Evolutionary conservation across 2,888 invertebrate genomes (phyloP).

Genomic region (Drosophila falleni): DNA sequence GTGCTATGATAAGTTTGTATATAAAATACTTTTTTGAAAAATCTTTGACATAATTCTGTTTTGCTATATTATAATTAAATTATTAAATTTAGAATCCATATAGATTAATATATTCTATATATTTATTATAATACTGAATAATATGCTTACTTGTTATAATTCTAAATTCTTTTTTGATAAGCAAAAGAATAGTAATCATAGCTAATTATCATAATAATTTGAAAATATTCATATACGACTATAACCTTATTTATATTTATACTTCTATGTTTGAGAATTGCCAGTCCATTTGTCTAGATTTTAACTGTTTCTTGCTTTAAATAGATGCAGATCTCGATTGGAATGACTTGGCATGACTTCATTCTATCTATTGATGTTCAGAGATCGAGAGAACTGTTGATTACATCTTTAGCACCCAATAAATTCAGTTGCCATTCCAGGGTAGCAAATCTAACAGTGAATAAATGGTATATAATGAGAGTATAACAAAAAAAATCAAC

Average conservation of each 20-base stretch:
- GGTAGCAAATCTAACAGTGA: conserved; percentile 55
- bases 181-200: conserved; percentile 5
- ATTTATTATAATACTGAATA: background rate
- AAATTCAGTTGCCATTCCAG: conserved; percentile 47
- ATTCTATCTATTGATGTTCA: conserved; percentile 26
- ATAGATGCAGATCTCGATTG: conserved; percentile 22
- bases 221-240: conserved; percentile 1
- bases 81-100: background rate
- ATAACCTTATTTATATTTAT: conserved; percentile 12
- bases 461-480: conserved; percentile 47
- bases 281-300: conserved; percentile 18
- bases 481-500: conserved; percentile 22
- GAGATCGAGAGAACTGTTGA: conserved; percentile 36
- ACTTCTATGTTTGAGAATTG: conserved; percentile 8
- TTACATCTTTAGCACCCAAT: conserved; percentile 56
- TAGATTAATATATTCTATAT: background rate
- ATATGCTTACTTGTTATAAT: background rate
- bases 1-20: no score
- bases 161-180: background rate
- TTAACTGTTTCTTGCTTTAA: conserved; percentile 19
- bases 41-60: no score
- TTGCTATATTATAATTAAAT: background rate
- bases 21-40: no score
- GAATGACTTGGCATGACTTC: conserved; percentile 22
- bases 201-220: background rate